Evolutionary conservation across 1,140 invertebrate genomes (phyloP).

Genomic region (Listronotus bonariensis): DNA sequence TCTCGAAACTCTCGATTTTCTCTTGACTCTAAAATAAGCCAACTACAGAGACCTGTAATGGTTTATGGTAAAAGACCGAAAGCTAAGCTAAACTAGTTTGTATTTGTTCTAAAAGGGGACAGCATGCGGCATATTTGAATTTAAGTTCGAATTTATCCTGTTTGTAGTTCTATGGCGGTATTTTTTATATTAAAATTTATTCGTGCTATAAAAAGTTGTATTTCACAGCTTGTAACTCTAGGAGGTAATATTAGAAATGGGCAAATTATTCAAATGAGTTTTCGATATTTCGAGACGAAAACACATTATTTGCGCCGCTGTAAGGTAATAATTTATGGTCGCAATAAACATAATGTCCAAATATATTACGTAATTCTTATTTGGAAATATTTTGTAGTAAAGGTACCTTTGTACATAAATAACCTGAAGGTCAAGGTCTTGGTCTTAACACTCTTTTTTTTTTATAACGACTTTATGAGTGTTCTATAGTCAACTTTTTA

Average conservation of each 20-base stretch:
- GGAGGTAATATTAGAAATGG: conserved; percentile 15
- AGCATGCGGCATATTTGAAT: no score
- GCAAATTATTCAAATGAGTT: conserved; percentile 11
- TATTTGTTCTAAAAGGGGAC: no score
- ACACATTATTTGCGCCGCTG: conserved; percentile 7
- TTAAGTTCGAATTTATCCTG: no score
- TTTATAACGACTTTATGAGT: no score
- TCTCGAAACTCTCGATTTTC: no score
- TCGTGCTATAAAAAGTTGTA: neutral
- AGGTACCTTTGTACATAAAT: conserved; percentile 3
- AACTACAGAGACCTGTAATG: no score
- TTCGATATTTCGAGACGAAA: conserved; percentile 9
- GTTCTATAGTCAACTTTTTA: no score
- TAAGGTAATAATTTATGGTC: conserved; percentile 1
- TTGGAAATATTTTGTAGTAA: conserved; percentile 15
- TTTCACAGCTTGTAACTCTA: neutral
- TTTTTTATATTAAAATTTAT: no score
- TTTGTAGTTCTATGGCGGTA: no score
- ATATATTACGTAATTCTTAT: conserved; percentile 15
- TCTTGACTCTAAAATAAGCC: no score
- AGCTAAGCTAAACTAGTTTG: no score
- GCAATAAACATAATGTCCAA: conserved; percentile 9
- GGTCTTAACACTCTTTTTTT: conserved; percentile 4
- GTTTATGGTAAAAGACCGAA: no score
- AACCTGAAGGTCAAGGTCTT: conserved; percentile 12